These are phyloP conservation scores for Sinelater perroti DNA, from an alignment of 2,888 invertebrate genomes.

Conservation along the genomic window DNA sequence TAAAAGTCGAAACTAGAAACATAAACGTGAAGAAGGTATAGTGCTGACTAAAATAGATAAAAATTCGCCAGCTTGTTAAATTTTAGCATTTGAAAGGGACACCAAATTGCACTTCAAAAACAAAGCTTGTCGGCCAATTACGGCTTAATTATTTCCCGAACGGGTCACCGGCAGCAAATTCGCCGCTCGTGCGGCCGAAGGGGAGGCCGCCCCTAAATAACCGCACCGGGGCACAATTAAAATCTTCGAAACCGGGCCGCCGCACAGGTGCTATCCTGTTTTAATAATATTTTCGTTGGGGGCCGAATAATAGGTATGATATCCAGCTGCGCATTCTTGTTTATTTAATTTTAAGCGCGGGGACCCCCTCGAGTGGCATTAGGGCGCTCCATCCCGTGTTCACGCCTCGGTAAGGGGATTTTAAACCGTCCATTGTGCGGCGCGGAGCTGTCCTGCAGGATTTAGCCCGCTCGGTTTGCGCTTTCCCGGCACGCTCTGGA, in stretches of 20 bases:
- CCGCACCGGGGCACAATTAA: constrained; percentile 21
- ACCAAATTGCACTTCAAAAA: too few species aligned
- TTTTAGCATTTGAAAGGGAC: too few species aligned
- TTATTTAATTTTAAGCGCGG: constrained; percentile 55
- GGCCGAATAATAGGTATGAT: constrained; percentile 51
- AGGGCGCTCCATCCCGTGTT: constrained; percentile 48
- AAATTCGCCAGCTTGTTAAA: too few species aligned
- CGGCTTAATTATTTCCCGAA: too few species aligned
- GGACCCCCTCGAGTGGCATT: constrained; percentile 49
- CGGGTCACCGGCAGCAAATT: too few species aligned
- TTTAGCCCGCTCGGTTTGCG: constrained; percentile 11
- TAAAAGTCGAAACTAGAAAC: too few species aligned
- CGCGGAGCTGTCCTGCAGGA: constrained; percentile 37
- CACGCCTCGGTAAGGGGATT: constrained; percentile 54
- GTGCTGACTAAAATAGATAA: too few species aligned
- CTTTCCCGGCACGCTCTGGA: neutral
- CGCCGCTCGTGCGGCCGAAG: too few species aligned
- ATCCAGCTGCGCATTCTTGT: constrained; percentile 55
- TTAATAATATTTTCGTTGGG: constrained; percentile 49
- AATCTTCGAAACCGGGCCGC: constrained; percentile 21
- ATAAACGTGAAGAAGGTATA: too few species aligned
- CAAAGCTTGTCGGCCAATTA: too few species aligned
- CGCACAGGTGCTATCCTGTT: constrained; percentile 42
- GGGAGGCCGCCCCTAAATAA: constrained; percentile 17
- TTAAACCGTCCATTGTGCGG: constrained; percentile 45